phyloP scores from a whole-genome alignment of 37 sponge, comb jelly and placozoan species.

The Diacarnus erythraeanus region DNA sequence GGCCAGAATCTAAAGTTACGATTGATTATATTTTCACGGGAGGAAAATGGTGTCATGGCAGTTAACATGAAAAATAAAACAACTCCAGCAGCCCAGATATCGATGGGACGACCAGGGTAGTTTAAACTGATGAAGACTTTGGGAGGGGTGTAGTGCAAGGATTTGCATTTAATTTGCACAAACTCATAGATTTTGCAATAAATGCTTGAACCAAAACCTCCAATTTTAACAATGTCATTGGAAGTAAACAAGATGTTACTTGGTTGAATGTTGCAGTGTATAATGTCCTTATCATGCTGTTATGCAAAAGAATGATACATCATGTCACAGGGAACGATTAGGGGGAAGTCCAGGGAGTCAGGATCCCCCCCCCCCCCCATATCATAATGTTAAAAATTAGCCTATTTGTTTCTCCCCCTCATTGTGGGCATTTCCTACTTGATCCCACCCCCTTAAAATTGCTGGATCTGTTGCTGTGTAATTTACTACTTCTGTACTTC shows the following conservation, averaged over 20 bases:
- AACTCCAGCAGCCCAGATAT: constrained; percentile 87
- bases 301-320: no score
- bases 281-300: constrained; percentile 69
- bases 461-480: no score
- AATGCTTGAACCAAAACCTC: constrained; percentile 91
- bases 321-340: no score
- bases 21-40: no score
- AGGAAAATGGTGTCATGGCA: constrained; percentile 76
- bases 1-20: no score
- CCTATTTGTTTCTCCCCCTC: no score
- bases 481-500: no score
- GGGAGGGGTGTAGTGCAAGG: constrained; percentile 87
- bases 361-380: no score
- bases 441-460: no score
- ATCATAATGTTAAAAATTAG: no score
- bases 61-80: constrained; percentile 74
- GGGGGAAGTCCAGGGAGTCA: no score
- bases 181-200: neutral
- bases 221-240: constrained; percentile 53
- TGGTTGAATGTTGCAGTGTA: constrained; percentile 83
- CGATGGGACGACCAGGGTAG: constrained; percentile 69
- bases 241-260: constrained; percentile 77
- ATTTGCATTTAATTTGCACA: constrained; percentile 80
- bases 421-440: no score
- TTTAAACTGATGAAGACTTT: constrained; percentile 73